These are phyloP conservation scores for Characodon lateralis DNA, from an alignment of 2,797 vertebrate genomes.

Conservation along the genomic window DNA sequence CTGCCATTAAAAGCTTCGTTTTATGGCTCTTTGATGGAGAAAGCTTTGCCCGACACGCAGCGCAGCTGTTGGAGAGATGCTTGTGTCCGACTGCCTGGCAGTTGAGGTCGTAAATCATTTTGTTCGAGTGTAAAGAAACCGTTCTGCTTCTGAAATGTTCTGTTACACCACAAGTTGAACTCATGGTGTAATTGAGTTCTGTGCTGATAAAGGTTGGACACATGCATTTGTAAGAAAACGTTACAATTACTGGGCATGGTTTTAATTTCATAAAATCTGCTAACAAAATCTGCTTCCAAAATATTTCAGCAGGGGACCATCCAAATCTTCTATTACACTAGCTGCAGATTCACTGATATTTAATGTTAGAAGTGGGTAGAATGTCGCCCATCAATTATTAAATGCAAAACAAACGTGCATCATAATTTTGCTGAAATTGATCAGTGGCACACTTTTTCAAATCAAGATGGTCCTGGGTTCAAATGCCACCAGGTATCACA, in stretches of 20 bases:
- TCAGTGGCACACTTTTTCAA: not conserved
- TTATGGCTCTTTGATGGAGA: slow-evolving; percentile 61
- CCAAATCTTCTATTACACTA: too few species aligned
- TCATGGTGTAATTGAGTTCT: slow-evolving; percentile 18
- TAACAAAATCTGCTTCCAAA: too few species aligned
- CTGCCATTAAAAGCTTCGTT: slow-evolving; percentile 51
- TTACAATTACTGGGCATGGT: not conserved
- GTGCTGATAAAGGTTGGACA: slow-evolving; percentile 15
- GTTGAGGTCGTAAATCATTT: slow-evolving; percentile 52
- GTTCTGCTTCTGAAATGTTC: slow-evolving; percentile 24
- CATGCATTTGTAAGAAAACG: slow-evolving; percentile 4
- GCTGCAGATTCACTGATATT: too few species aligned
- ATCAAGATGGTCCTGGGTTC: not conserved
- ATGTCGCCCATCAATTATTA: not conserved
- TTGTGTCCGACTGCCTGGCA: slow-evolving; percentile 40
- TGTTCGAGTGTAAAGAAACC: slow-evolving; percentile 23
- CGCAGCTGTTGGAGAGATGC: slow-evolving; percentile 56
- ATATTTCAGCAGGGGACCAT: too few species aligned
- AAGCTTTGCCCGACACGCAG: slow-evolving; percentile 47
- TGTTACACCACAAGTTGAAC: slow-evolving; percentile 9
- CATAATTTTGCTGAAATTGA: too few species aligned
- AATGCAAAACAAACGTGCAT: not conserved
- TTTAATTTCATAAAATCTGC: not conserved
- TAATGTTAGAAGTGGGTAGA: not conserved
- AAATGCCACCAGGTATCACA: not conserved